These are phyloP conservation scores for Pagrus major DNA, from an alignment of 2,113 vertebrate genomes.

Conservation along the genomic window DNA sequence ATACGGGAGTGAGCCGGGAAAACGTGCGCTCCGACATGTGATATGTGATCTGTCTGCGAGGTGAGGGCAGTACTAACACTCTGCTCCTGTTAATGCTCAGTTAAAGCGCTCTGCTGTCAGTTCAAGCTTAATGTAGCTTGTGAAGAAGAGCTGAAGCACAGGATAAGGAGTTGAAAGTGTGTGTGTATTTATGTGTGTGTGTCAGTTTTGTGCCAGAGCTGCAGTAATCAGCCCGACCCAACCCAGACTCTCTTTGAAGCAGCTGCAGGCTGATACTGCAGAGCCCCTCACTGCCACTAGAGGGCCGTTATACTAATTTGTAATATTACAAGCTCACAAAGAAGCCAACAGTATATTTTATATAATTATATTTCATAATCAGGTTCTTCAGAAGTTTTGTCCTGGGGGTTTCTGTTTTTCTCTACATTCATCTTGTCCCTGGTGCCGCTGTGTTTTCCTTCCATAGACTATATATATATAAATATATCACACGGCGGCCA, in stretches of 20 bases:
- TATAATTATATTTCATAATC: not conserved
- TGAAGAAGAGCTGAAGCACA: conserved; percentile 39
- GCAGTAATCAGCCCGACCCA: conserved; percentile 64
- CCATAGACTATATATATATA: too few relatives aligned
- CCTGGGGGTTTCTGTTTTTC: not conserved
- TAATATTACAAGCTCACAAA: not conserved
- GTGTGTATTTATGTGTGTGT: not conserved
- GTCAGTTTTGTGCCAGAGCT: conserved; percentile 43
- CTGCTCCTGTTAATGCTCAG: conserved; percentile 17
- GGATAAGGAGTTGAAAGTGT: conserved; percentile 37
- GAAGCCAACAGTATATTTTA: not conserved
- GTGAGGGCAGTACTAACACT: conserved; percentile 26
- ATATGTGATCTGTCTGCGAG: conserved; percentile 39
- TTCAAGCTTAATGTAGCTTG: conserved; percentile 48
- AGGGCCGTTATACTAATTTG: conserved; percentile 30
- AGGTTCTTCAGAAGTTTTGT: not conserved
- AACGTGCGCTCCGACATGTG: not conserved
- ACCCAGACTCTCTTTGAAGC: conserved; percentile 27
- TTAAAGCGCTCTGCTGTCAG: conserved; percentile 43
- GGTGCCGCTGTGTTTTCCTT: too few relatives aligned
- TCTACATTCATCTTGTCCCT: not conserved
- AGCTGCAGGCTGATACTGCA: conserved; percentile 54
- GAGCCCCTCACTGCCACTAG: conserved; percentile 47
- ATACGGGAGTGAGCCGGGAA: not conserved
- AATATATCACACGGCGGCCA: too few relatives aligned